Evolutionary conservation across 1,140 invertebrate species (phyloP).

Genomic region (Drosophila nigrodunni): DNA sequence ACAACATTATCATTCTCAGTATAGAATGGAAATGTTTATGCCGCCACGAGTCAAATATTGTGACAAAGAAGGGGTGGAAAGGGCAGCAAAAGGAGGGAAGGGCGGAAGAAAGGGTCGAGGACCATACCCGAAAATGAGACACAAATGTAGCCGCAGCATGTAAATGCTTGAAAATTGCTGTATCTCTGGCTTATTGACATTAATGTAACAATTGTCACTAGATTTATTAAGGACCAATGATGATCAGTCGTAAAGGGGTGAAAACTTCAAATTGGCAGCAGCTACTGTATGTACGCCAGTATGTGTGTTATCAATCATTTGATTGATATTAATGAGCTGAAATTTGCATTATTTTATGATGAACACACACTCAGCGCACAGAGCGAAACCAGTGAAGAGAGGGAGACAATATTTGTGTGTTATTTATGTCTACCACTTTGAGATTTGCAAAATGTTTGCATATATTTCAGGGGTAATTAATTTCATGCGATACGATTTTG

Average conservation of each 20-base stretch:
- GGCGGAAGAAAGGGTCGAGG: neutral
- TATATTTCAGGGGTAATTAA: constrained; percentile 78
- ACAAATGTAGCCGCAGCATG: constrained; percentile 57
- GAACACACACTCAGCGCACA: constrained; percentile 38
- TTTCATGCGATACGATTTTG: constrained; percentile 45
- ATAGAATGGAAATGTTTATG: constrained; percentile 28
- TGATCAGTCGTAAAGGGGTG: constrained; percentile 39
- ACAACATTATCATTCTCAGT: constrained; percentile 52
- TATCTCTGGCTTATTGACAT: constrained; percentile 81
- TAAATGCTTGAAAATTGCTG: constrained; percentile 63
- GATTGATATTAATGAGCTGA: constrained; percentile 83
- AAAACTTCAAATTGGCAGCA: constrained; percentile 17
- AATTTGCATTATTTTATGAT: constrained; percentile 80
- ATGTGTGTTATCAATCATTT: constrained; percentile 77
- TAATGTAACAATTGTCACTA: constrained; percentile 84
- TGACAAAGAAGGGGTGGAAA: constrained; percentile 53
- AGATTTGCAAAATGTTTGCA: constrained; percentile 67
- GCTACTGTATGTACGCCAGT: constrained; percentile 20
- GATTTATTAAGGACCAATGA: constrained; percentile 73
- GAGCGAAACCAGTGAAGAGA: neutral
- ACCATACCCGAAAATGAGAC: constrained; percentile 25
- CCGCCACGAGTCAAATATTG: constrained; percentile 67
- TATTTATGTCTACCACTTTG: constrained; percentile 23
- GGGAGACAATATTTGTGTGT: constrained; percentile 3
- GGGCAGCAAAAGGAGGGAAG: neutral